A percentile compares a stretch with the other conserved stretches of the same genome.
Evolutionary conservation across 1,140 invertebrate genomes (phyloP).

Genomic region (Drosophila tristis): DNA sequence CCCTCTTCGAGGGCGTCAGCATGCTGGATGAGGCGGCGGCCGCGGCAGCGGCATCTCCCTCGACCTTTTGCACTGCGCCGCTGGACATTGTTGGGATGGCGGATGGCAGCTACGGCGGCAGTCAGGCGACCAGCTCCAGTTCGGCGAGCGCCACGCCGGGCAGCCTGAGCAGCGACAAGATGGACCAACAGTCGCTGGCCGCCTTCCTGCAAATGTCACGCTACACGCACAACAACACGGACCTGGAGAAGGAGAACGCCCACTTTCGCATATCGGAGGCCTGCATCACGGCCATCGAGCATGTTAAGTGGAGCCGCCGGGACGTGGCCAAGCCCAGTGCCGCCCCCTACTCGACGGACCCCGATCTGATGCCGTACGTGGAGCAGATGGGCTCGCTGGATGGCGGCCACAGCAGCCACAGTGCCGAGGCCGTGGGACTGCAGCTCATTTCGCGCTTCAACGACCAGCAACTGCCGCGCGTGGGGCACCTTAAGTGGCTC

Average conservation of each 20-base stretch:
- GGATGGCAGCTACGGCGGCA: constrained; percentile 23
- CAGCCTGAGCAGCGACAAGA: constrained; percentile 75
- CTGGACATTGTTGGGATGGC: constrained; percentile 42
- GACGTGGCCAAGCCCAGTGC: constrained; percentile 22
- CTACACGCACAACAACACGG: constrained; percentile 89
- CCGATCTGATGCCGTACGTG: constrained; percentile 48
- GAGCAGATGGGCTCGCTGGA: constrained; percentile 17
- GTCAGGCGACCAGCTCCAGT: constrained; percentile 46
- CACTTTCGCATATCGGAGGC: constrained; percentile 94
- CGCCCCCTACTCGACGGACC: constrained; percentile 9
- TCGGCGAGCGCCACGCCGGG: constrained; percentile 46
- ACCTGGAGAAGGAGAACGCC: constrained; percentile 93
- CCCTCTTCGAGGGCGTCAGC: constrained; percentile 87
- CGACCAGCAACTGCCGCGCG: constrained; percentile 90
- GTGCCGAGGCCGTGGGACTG: constrained; percentile 92
- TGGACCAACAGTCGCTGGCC: constrained; percentile 90
- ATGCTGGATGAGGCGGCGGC: constrained; percentile 63
- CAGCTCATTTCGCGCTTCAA: constrained; percentile 91
- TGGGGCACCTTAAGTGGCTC: constrained; percentile 93
- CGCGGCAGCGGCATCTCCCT: constrained; percentile 83
- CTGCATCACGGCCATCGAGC: constrained; percentile 93
- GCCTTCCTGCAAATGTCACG: constrained; percentile 90
- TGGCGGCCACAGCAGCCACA: constrained; percentile 76
- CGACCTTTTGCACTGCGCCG: too few relatives aligned
- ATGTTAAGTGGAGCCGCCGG: constrained; percentile 85